Conservation (phyloP, 2,797 vertebrate species). For the Myotis myotis region DNA sequence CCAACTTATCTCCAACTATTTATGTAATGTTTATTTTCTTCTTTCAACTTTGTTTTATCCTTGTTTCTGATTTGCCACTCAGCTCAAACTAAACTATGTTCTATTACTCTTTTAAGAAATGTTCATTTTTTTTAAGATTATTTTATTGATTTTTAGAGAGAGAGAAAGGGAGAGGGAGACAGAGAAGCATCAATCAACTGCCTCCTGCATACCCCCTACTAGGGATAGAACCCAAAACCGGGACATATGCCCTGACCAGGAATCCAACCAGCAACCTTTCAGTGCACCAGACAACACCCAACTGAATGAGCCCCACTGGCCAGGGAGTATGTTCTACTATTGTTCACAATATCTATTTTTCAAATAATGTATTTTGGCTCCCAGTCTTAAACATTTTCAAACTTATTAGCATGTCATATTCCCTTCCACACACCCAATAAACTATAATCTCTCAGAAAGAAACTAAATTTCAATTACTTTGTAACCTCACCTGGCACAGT, state of each 20-base stretch:
- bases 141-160: too few relatives aligned
- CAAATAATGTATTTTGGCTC: not conserved
- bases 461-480: not conserved
- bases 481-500: not conserved
- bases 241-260: too few relatives aligned
- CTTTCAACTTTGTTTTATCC: not conserved
- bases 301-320: too few relatives aligned
- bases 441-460: not conserved
- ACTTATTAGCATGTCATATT: not conserved
- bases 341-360: not conserved
- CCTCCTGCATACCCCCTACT: too few relatives aligned
- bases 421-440: not conserved
- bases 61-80: not conserved
- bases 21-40: not conserved
- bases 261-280: too few relatives aligned
- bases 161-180: too few relatives aligned
- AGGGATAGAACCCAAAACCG: too few relatives aligned
- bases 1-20: not conserved
- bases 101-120: not conserved
- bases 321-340: not conserved
- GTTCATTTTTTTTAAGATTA: too few relatives aligned
- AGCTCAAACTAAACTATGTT: not conserved
- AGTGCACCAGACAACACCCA: too few relatives aligned
- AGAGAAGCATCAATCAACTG: too few relatives aligned
- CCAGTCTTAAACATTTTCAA: constrained; percentile 15